Percentiles rank a stretch among this genome's conserved stretches.
phyloP scores from a whole-genome alignment of 2,888 invertebrate species.

The Dicyrtoma fusca region DNA sequence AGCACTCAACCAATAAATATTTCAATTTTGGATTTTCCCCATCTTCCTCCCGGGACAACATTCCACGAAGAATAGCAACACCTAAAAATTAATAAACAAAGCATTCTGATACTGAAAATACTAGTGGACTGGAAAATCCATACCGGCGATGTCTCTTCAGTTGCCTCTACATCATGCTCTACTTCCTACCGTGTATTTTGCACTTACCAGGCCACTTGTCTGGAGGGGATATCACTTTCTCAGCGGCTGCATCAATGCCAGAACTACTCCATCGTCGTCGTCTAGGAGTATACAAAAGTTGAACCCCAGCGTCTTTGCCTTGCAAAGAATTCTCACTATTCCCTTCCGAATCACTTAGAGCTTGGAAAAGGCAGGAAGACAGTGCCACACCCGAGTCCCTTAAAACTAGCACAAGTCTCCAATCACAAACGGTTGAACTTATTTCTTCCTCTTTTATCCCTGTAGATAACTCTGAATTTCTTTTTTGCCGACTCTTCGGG shows the following conservation, averaged over 20 bases:
- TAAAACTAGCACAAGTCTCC: slow-evolving; percentile 67
- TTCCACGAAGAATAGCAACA: slow-evolving; percentile 86
- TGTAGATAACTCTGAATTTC: slow-evolving; percentile 37
- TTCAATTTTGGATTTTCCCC: slow-evolving; percentile 90
- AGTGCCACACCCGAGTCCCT: slow-evolving; percentile 92
- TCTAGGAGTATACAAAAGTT: slow-evolving; percentile 61
- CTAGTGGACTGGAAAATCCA: too few relatives aligned
- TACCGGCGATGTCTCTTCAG: too few relatives aligned
- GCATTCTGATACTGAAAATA: too few relatives aligned
- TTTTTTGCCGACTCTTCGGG: slow-evolving; percentile 21
- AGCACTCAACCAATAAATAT: slow-evolving; percentile 88
- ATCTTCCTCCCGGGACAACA: slow-evolving; percentile 90
- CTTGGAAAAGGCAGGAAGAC: slow-evolving; percentile 99
- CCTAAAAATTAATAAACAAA: slow-evolving; percentile 67
- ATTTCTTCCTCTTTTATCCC: slow-evolving; percentile 51
- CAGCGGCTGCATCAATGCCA: slow-evolving; percentile 62
- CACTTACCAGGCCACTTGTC: slow-evolving; percentile 82
- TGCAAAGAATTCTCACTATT: slow-evolving; percentile 24
- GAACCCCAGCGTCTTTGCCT: slow-evolving; percentile 50
- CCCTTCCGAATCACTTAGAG: slow-evolving; percentile 82
- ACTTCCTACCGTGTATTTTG: too few relatives aligned
- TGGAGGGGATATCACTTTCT: slow-evolving; percentile 75
- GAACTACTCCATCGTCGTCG: slow-evolving; percentile 76
- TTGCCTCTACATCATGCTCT: too few relatives aligned
- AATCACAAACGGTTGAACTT: slow-evolving; percentile 56